A percentile compares a stretch with the other conserved stretches of the same genome.
These are phyloP conservation scores for Polydrusus cervinus DNA, from an alignment of 2,888 invertebrate genomes.

Conservation along the genomic window DNA sequence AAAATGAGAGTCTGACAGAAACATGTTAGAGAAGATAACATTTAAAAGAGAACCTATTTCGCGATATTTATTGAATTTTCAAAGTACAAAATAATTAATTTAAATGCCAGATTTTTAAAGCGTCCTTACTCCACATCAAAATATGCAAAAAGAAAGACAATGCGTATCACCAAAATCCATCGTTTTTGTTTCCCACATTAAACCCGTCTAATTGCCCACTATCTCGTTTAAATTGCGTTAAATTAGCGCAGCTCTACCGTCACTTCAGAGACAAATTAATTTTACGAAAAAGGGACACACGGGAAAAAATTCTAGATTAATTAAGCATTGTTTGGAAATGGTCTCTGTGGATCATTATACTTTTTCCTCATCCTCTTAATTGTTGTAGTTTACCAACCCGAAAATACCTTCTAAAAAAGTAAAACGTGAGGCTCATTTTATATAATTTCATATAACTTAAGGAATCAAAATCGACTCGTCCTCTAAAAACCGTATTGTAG, in stretches of 20 bases:
- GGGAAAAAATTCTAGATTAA: slow-evolving; percentile 25
- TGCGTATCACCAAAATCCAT: background rate
- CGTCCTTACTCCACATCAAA: slow-evolving; percentile 2
- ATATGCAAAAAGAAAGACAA: slow-evolving; percentile 7
- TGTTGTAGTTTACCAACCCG: background rate
- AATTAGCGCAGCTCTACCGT: slow-evolving; percentile 41
- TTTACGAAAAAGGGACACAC: slow-evolving; percentile 29
- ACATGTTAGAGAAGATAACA: too few species aligned
- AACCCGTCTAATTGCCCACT: slow-evolving; percentile 37
- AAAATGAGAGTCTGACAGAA: too few species aligned
- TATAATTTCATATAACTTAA: too few species aligned
- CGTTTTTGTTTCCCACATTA: slow-evolving; percentile 26
- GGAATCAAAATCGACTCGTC: too few species aligned
- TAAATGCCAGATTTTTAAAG: background rate
- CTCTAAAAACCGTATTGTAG: too few species aligned
- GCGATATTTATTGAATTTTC: too few species aligned
- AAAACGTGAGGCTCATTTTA: too few species aligned
- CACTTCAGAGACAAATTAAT: slow-evolving; percentile 47
- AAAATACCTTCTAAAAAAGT: too few species aligned
- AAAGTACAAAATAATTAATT: background rate
- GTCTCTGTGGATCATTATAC: slow-evolving; percentile 1
- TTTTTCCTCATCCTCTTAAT: slow-evolving; percentile 12
- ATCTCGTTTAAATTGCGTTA: slow-evolving; percentile 41
- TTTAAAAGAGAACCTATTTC: too few species aligned
- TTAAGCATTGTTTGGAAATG: slow-evolving; percentile 12